phyloP scores from a whole-genome alignment of 2,113 vertebrate species.

The Hystrix brachyura region DNA sequence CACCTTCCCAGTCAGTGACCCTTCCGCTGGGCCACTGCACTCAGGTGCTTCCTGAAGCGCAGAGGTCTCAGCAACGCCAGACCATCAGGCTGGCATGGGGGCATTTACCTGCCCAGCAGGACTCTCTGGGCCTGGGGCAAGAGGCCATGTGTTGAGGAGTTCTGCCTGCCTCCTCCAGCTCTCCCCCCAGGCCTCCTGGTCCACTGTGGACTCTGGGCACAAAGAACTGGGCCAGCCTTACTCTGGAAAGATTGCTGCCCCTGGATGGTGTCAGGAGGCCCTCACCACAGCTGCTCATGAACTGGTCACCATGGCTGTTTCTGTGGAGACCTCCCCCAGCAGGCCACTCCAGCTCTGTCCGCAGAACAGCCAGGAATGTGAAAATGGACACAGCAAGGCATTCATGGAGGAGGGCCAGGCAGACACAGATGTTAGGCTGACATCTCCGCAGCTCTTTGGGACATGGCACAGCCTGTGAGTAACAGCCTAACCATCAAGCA shows the following conservation, averaged over 20 bases:
- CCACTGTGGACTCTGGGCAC: background rate
- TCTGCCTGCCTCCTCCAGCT: background rate
- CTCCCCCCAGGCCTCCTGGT: background rate
- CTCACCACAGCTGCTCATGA: background rate
- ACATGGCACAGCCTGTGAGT: background rate
- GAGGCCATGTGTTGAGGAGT: background rate
- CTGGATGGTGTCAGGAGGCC: background rate
- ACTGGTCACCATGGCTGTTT: background rate
- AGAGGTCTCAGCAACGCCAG: background rate
- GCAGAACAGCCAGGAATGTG: background rate
- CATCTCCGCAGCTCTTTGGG: background rate
- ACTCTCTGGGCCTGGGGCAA: background rate
- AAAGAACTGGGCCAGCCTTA: background rate
- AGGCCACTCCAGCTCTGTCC: background rate
- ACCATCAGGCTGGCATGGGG: background rate
- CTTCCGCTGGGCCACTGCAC: background rate
- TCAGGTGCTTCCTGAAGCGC: background rate
- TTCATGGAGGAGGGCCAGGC: background rate
- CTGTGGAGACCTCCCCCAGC: conserved; percentile 18
- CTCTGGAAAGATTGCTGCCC: background rate
- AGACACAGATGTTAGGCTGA: background rate
- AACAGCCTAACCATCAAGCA: background rate
- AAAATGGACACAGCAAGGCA: background rate
- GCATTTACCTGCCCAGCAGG: background rate
- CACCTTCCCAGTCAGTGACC: too few species aligned